Conservation (phyloP, 2,888 invertebrate species). For the Craniophora ligustri region DNA sequence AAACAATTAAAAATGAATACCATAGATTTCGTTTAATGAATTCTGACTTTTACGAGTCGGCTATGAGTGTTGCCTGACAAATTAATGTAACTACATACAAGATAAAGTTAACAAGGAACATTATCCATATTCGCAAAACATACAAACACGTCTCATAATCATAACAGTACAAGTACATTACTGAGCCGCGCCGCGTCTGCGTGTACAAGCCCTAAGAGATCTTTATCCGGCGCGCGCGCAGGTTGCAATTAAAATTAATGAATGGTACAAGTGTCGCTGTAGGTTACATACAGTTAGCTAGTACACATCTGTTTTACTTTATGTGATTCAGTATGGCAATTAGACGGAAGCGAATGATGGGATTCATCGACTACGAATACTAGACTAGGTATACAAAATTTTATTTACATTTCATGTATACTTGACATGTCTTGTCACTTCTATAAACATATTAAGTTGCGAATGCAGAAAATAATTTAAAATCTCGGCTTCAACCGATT, state of each 20-base stretch:
- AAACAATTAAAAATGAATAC: no score
- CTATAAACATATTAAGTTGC: background rate
- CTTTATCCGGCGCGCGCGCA: conserved; percentile 63
- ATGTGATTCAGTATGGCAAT: conserved; percentile 42
- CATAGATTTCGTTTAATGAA: no score
- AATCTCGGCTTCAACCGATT: background rate
- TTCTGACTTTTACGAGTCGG: background rate
- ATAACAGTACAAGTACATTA: conserved; percentile 21
- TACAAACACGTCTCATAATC: conserved; percentile 13
- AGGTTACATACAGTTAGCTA: conserved; percentile 45
- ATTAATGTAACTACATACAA: background rate
- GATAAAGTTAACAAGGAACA: background rate
- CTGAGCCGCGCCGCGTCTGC: conserved; percentile 28
- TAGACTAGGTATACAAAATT: conserved; percentile 1
- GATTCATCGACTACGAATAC: conserved; percentile 29
- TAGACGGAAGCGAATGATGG: conserved; percentile 34
- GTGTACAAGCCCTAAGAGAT: conserved; percentile 55
- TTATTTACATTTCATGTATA: conserved; percentile 5
- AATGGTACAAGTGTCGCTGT: conserved; percentile 61
- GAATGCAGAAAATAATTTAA: background rate
- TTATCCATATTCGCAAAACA: conserved; percentile 12
- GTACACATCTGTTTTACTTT: conserved; percentile 42
- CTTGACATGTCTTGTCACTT: background rate
- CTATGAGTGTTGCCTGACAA: background rate
- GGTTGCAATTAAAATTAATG: conserved; percentile 76